These are phyloP conservation scores for Eupithecia subumbrata DNA, from an alignment of 2,888 invertebrate species.

Conservation along the genomic window DNA sequence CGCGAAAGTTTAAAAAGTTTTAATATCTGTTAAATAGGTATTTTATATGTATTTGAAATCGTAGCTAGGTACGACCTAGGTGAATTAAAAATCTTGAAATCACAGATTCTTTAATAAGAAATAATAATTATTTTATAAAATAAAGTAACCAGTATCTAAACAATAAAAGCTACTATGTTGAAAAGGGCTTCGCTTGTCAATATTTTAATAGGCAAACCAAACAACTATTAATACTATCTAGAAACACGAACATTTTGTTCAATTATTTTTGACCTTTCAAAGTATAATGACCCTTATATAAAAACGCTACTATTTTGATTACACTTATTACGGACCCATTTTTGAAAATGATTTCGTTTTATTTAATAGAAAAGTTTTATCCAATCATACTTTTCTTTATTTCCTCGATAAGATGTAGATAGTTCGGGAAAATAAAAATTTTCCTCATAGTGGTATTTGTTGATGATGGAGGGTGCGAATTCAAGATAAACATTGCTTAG, in stretches of 20 bases:
- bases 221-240: not conserved
- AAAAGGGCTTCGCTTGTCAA: slow-evolving; percentile 1
- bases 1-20: too few species aligned
- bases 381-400: not conserved
- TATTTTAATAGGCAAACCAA: slow-evolving; percentile 5
- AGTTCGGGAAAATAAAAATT: not conserved
- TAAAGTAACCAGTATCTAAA: not conserved
- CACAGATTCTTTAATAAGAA: not conserved
- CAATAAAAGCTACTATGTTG: not conserved
- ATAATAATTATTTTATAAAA: not conserved
- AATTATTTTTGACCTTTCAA: slow-evolving; percentile 8
- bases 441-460: not conserved
- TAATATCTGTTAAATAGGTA: too few species aligned
- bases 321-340: not conserved
- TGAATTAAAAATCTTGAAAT: not conserved
- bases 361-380: slow-evolving; percentile 1
- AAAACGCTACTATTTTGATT: not conserved
- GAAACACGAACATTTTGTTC: slow-evolving; percentile 11
- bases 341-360: not conserved
- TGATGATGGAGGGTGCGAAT: not conserved
- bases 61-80: not conserved
- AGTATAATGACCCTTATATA: not conserved
- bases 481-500: slow-evolving; percentile 2
- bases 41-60: too few species aligned
- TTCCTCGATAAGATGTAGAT: not conserved